These are phyloP conservation scores for Ditylenchus weischeri DNA, from an alignment of 2,888 invertebrate genomes.

Conservation along the genomic window DNA sequence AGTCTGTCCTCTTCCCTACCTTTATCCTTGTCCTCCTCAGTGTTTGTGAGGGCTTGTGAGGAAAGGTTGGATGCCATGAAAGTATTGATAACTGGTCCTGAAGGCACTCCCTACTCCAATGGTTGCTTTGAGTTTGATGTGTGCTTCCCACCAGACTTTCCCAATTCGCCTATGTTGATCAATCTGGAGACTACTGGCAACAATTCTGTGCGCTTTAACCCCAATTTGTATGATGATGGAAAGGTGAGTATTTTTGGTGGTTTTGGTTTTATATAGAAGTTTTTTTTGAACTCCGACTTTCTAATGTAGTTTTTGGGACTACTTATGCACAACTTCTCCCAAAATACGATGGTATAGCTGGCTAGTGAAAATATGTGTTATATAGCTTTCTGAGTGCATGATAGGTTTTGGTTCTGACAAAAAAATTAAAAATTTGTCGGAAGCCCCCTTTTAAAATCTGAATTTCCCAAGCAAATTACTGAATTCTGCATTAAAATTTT, in stretches of 20 bases:
- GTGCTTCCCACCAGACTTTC: slow-evolving; percentile 65
- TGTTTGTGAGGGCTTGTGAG: slow-evolving; percentile 89
- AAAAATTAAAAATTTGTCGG: too few species aligned
- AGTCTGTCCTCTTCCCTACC: slow-evolving; percentile 87
- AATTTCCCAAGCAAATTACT: too few species aligned
- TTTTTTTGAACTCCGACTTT: too few species aligned
- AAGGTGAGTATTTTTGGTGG: not conserved
- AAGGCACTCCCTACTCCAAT: slow-evolving; percentile 66
- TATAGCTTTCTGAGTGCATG: too few species aligned
- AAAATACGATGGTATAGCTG: too few species aligned
- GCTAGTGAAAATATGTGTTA: too few species aligned
- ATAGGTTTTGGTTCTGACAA: too few species aligned
- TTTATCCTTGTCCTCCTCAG: slow-evolving; percentile 84
- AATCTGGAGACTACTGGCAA: slow-evolving; percentile 66
- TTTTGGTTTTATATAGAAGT: too few species aligned
- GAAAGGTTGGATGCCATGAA: slow-evolving; percentile 93
- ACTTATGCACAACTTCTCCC: too few species aligned
- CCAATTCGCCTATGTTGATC: slow-evolving; percentile 63
- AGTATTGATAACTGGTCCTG: slow-evolving; percentile 60
- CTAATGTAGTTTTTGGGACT: too few species aligned
- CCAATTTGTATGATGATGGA: slow-evolving; percentile 61
- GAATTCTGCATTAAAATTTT: too few species aligned
- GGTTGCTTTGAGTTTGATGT: slow-evolving; percentile 65
- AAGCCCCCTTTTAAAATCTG: too few species aligned
- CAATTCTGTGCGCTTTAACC: slow-evolving; percentile 67